Evolutionary conservation across 2,113 vertebrate species (phyloP).

Genomic region (Zapornia atra): DNA sequence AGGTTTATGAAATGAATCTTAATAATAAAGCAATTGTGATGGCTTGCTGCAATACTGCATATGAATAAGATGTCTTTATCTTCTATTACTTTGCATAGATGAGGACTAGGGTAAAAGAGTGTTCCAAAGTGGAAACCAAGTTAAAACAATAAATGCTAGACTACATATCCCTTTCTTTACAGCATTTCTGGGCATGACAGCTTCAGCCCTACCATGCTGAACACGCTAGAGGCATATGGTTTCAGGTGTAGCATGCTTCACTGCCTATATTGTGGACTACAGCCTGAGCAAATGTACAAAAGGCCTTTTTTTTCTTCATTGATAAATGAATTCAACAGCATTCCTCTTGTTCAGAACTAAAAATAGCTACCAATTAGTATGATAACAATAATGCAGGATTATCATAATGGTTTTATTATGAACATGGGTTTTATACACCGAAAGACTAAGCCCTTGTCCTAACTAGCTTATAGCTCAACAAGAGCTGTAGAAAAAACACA

Average conservation of each 20-base stretch:
- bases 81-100: background rate
- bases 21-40: background rate
- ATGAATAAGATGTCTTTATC: background rate
- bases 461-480: background rate
- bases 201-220: background rate
- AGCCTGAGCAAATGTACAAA: background rate
- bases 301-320: background rate
- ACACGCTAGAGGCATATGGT: background rate
- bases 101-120: background rate
- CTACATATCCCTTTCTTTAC: background rate
- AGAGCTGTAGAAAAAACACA: background rate
- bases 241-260: background rate
- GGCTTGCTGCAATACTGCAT: background rate
- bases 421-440: background rate
- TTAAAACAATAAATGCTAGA: background rate
- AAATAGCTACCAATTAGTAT: slow-evolving; percentile 29
- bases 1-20: background rate
- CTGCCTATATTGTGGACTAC: background rate
- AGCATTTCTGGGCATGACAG: background rate
- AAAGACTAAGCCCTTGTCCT: background rate
- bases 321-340: background rate
- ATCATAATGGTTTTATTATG: background rate
- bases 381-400: slow-evolving; percentile 7
- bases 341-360: background rate
- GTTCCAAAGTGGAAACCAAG: background rate